Conservation (phyloP, 1,140 invertebrate genomes). For the Batillaria attramentaria region DNA sequence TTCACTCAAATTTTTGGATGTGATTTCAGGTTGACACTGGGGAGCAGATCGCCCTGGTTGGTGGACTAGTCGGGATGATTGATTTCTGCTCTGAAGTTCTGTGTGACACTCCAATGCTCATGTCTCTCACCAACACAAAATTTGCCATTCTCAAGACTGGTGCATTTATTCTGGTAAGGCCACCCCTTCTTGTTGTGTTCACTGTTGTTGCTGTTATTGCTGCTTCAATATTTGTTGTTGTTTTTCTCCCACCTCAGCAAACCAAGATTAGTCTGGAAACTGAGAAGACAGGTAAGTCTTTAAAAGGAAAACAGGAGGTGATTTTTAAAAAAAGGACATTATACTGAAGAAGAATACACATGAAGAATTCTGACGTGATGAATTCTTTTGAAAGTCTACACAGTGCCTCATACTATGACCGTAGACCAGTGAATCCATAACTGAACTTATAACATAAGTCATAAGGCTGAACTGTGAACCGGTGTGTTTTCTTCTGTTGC, state of each 20-base stretch:
- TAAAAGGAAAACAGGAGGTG: too few species aligned
- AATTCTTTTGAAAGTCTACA: too few species aligned
- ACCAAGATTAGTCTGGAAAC: neutral
- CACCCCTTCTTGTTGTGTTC: neutral
- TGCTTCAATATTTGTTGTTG: neutral
- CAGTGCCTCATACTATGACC: too few species aligned
- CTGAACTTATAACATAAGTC: too few species aligned
- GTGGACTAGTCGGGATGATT: conserved; percentile 66
- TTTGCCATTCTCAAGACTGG: conserved; percentile 22
- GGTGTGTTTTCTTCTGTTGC: too few species aligned
- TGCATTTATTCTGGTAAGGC: conserved; percentile 19
- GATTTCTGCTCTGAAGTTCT: conserved; percentile 55
- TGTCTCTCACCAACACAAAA: conserved; percentile 16
- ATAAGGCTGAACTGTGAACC: too few species aligned
- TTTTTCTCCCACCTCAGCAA: neutral
- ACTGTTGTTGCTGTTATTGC: neutral
- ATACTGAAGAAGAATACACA: too few species aligned
- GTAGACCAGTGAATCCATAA: too few species aligned
- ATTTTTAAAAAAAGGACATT: too few species aligned
- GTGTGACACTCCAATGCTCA: conserved; percentile 45
- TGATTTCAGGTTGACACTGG: conserved; percentile 52
- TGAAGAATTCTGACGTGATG: too few species aligned
- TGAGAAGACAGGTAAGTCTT: too few species aligned
- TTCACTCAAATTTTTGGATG: too few species aligned
- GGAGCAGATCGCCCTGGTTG: conserved; percentile 63